phyloP scores from a whole-genome alignment of 1,140 invertebrate genomes.

The Condylostylus longicornis region DNA sequence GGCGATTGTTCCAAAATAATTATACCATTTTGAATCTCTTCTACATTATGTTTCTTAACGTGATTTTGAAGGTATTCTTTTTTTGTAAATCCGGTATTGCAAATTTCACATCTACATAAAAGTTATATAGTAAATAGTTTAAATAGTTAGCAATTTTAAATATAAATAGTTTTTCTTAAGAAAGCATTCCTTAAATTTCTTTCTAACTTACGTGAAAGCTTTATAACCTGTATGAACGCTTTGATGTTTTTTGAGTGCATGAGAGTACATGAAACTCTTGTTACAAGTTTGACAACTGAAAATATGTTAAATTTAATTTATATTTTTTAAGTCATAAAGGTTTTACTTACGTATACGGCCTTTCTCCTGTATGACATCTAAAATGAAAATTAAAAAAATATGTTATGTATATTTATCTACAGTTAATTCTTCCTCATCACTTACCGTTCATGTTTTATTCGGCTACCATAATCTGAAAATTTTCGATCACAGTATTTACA shows the following conservation, averaged over 20 bases:
- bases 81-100: constrained; percentile 30
- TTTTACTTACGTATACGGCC: constrained; percentile 56
- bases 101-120: constrained; percentile 23
- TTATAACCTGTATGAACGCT: constrained; percentile 49
- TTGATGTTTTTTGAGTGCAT: constrained; percentile 43
- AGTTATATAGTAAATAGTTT: too few relatives aligned
- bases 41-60: constrained; percentile 21
- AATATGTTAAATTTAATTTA: too few relatives aligned
- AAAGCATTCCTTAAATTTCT: too few relatives aligned
- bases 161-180: too few relatives aligned
- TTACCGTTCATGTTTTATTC: constrained; percentile 43
- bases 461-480: constrained; percentile 47
- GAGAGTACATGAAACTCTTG: constrained; percentile 53
- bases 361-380: constrained; percentile 67
- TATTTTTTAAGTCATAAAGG: too few relatives aligned
- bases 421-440: too few relatives aligned
- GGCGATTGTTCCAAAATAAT: too few relatives aligned
- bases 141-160: too few relatives aligned
- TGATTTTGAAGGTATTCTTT: constrained; percentile 23
- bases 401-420: too few relatives aligned
- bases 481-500: constrained; percentile 51
- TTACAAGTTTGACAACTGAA: constrained; percentile 49
- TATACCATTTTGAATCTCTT: too few relatives aligned
- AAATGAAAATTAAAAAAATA: too few relatives aligned
- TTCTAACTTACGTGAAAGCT: too few relatives aligned